phyloP scores from a whole-genome alignment of 1,140 invertebrate genomes.

The Steinernema feltiae region DNA sequence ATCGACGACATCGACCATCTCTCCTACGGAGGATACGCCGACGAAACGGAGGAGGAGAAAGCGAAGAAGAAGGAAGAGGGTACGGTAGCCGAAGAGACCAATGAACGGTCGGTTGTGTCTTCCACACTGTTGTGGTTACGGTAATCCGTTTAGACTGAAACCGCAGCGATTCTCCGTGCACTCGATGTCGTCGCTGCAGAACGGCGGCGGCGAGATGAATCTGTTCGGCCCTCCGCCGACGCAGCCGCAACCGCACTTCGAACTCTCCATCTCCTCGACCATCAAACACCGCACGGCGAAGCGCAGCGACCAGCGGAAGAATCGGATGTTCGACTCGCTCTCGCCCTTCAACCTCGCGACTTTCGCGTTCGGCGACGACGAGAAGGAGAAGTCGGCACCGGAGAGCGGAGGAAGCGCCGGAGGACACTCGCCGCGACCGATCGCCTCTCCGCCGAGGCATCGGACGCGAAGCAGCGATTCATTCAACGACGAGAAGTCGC shows the following conservation, averaged over 20 bases:
- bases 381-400: neutral
- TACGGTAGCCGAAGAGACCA: neutral
- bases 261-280: neutral
- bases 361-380: neutral
- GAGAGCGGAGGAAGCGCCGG: neutral
- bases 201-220: neutral
- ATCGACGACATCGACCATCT: slow-evolving; percentile 2
- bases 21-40: neutral
- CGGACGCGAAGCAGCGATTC: slow-evolving; percentile 7
- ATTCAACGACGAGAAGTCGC: neutral
- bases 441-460: neutral
- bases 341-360: slow-evolving; percentile 6
- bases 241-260: neutral
- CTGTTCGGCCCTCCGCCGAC: neutral
- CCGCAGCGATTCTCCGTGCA: neutral
- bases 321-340: slow-evolving; percentile 11
- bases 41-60: neutral
- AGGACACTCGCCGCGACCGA: neutral
- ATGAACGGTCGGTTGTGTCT: neutral
- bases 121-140: neutral
- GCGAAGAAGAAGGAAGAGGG: neutral
- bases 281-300: neutral
- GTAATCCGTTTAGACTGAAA: neutral
- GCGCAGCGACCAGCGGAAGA: slow-evolving; percentile 2
- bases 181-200: neutral